Evolutionary conservation across 2,888 invertebrate genomes (phyloP), one percentile per base, ranked within the genome.

Genomic region (Latrodectus hesperus): DNA sequence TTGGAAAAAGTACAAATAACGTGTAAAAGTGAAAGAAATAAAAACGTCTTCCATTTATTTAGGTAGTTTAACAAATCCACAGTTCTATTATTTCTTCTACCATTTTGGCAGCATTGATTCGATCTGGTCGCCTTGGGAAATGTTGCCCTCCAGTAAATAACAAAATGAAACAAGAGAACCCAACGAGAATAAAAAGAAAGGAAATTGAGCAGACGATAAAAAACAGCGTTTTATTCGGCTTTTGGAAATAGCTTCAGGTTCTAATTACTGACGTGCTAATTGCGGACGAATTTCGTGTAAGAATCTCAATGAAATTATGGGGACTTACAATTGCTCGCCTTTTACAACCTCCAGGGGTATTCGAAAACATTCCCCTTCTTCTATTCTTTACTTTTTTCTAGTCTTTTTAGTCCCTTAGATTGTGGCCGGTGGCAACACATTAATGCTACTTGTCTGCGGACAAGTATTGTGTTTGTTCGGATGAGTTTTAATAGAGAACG

Each of bases 251-350:
- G 84, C 84, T 60, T 22, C 22, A 52, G 84, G 84, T 84, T 79
- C 78, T 84, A 84, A 84, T 84, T 84, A 84, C 84, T 38, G 17
- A 70, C 55, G 84, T 84, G 79, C 76, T 84, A 79, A 84, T 79
- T 84, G 84, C 78, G 79, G 79, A 53, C 68, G 49, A 49, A 72
- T 17, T 78, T 75, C 82, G 75, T 53, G 73, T 65, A 81, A 81
- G 81, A 81, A 81, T 67, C 81, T 67, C 82, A 82, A 82, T 82
- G 82, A 76, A 82, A 82, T 82, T 82, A 82, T 82, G 75, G 82
- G 14, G 82, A 72, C 49, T 73, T 80, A 72, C 80, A 79, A 80
- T 53, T 65, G 72, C 55, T 75, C 68, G n/a, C 51, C 82, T 82
- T 82, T 82, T 82, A 70, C 70, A 82, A 82, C 82, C 82, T 14